Evolutionary conservation across 2,797 vertebrate species (phyloP).

Genomic region (Cyclopterus lumpus): DNA sequence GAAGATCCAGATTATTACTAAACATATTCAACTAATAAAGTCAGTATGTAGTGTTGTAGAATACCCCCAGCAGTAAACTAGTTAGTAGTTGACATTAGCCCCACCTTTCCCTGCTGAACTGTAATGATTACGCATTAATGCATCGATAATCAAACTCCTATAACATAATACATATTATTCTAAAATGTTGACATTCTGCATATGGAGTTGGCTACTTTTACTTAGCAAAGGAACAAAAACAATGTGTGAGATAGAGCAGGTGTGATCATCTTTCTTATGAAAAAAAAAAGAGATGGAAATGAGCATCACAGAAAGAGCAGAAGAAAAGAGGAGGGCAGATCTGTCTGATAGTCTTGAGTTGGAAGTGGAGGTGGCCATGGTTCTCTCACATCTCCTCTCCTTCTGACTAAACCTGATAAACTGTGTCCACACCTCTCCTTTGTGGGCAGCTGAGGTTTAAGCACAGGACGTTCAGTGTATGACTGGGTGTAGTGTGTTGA

Average conservation of each 20-base stretch:
- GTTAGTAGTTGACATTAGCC: background rate
- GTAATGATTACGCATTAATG: background rate
- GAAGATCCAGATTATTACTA: too few relatives aligned
- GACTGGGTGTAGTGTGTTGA: constrained; percentile 15
- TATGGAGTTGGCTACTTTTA: background rate
- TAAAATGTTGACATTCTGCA: background rate
- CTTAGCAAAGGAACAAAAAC: background rate
- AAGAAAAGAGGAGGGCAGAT: background rate
- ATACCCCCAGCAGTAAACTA: too few relatives aligned
- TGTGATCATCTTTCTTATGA: background rate
- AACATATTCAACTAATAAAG: background rate
- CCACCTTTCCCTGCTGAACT: background rate
- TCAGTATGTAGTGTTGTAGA: too few relatives aligned
- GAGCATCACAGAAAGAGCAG: background rate
- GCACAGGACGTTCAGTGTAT: constrained; percentile 18
- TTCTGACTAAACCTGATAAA: constrained; percentile 54
- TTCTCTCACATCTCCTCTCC: constrained; percentile 34
- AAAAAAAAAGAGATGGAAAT: constrained; percentile 4
- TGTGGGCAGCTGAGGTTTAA: constrained; percentile 31
- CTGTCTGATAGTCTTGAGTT: constrained; percentile 24
- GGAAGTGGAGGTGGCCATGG: constrained; percentile 36
- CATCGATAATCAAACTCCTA: background rate
- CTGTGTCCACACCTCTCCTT: constrained; percentile 27
- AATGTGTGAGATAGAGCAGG: background rate
- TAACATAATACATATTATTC: background rate